Evolutionary conservation across 1,140 invertebrate species (phyloP), one percentile per base, ranked within the genome.

Genomic region (Lordiphosa mommai): DNA sequence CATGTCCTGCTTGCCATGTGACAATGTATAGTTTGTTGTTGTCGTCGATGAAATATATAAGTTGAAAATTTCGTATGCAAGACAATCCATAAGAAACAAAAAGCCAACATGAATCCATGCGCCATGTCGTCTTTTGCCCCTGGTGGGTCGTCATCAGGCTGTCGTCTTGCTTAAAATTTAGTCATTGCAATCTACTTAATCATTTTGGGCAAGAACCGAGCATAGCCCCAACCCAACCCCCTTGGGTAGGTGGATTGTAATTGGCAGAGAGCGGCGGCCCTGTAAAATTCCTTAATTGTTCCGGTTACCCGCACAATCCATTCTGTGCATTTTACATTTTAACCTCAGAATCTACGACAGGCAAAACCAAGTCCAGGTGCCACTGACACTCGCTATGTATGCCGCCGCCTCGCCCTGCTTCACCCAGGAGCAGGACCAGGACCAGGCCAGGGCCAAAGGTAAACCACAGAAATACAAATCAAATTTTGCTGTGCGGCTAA

Each of bases 391-490:
- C 53, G 57, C 33, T 16, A 10, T 47, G 44, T 38, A 46, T 41
- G 20, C 50, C 7, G 37, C 17, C 12, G n/a, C 27, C 41, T 23
- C 6, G 13, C 14, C 14, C 23, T 27, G 9, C 2, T 27, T 32
- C 34, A 2, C 12, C 32, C 16, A 17, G 16, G 3, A 17, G 3
- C 16, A 17, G 16, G 16, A 1, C 1, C 1, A 17, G 16, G 16
- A 1, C 16, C 46, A 12, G n/a, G 59, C 59, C 33, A 38, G 72
- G 69, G 72, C 72, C 68, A 84, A 84, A 85, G 79, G 79, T 84
- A 79, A 85, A 63, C 79, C 79, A 84, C 79, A 84, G 79, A 84
- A 84, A 84, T 84, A 84, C 79, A 84, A 84, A 84, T 84, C 79
- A 84, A 84, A 84, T 84, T 84, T 84, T 85, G 77, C 72, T 84